Conservation (phyloP, 2,797 vertebrate species). For the Acanthurus tractus region DNA sequence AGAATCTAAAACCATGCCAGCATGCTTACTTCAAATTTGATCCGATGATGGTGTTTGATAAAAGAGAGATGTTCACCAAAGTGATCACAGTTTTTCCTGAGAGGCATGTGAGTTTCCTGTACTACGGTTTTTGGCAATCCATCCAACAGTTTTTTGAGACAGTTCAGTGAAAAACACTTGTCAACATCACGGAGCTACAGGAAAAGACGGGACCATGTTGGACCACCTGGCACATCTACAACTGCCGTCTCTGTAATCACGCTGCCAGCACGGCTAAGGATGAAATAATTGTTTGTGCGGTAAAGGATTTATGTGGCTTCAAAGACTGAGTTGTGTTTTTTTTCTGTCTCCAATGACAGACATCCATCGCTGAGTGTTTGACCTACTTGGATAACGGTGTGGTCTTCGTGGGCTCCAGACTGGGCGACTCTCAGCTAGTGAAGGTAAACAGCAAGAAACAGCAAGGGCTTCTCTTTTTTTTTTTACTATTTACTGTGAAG, state of each 20-base stretch:
- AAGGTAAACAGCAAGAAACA: conserved; percentile 86
- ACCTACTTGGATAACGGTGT: conserved; percentile 98
- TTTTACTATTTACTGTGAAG: too few relatives aligned
- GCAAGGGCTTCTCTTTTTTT: too few relatives aligned
- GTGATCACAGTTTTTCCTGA: not conserved
- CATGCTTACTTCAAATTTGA: not conserved
- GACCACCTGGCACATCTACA: not conserved
- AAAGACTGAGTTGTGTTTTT: not conserved
- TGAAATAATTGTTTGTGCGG: not conserved
- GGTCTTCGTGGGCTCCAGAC: conserved; percentile 97
- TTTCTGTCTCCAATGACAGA: conserved; percentile 80
- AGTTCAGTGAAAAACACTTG: not conserved
- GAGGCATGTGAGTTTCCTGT: not conserved
- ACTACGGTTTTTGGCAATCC: too few relatives aligned
- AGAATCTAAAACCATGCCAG: not conserved
- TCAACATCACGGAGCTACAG: not conserved
- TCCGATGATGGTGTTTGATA: not conserved
- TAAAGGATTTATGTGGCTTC: not conserved
- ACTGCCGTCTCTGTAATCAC: not conserved
- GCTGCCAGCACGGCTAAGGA: not conserved
- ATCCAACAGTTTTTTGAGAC: not conserved
- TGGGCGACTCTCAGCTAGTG: conserved; percentile 97
- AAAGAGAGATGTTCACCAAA: not conserved
- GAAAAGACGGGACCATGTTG: not conserved
- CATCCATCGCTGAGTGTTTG: conserved; percentile 97